A percentile compares a stretch with the other conserved stretches of the same genome.
phyloP scores from a whole-genome alignment of 1,140 invertebrate species.

The Elymnias hypermnestra region DNA sequence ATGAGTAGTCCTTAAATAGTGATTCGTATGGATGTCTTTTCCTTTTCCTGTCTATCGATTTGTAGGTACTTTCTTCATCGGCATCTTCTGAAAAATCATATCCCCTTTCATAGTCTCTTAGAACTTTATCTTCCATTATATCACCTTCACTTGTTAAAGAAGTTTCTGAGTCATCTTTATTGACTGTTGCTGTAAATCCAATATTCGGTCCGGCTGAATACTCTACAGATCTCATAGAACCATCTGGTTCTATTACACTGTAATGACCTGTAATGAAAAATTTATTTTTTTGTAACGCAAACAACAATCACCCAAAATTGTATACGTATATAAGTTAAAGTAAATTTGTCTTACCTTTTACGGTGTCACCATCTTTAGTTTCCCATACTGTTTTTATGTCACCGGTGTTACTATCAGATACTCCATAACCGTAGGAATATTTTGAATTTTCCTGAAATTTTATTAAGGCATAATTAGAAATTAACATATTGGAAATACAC shows the following conservation, averaged over 20 bases:
- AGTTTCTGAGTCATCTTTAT: conserved; percentile 33
- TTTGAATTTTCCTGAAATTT: conserved; percentile 59
- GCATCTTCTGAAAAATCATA: conserved; percentile 53
- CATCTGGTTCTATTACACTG: conserved; percentile 71
- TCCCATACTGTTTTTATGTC: conserved; percentile 81
- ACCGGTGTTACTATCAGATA: conserved; percentile 76
- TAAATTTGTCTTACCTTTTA: conserved; percentile 77
- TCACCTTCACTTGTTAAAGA: conserved; percentile 20
- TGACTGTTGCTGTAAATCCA: conserved; percentile 56
- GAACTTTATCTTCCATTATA: conserved; percentile 47
- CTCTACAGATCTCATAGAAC: conserved; percentile 67
- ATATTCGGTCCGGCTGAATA: conserved; percentile 67
- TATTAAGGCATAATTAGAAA: conserved; percentile 33
- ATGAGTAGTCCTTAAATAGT: conserved; percentile 41
- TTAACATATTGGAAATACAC: no score
- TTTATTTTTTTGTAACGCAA: conserved; percentile 11
- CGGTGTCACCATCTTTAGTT: conserved; percentile 77
- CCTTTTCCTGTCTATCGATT: conserved; percentile 37
- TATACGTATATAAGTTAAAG: no score
- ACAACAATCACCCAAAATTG: no score
- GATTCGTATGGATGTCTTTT: conserved; percentile 44
- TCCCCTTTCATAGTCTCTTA: conserved; percentile 51
- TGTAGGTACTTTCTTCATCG: conserved; percentile 34
- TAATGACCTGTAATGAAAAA: conserved; percentile 57
- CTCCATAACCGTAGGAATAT: conserved; percentile 77